Evolutionary conservation across 2,113 vertebrate genomes (phyloP), one percentile per base, ranked within the genome.

Genomic region (Cercopithecus mona): DNA sequence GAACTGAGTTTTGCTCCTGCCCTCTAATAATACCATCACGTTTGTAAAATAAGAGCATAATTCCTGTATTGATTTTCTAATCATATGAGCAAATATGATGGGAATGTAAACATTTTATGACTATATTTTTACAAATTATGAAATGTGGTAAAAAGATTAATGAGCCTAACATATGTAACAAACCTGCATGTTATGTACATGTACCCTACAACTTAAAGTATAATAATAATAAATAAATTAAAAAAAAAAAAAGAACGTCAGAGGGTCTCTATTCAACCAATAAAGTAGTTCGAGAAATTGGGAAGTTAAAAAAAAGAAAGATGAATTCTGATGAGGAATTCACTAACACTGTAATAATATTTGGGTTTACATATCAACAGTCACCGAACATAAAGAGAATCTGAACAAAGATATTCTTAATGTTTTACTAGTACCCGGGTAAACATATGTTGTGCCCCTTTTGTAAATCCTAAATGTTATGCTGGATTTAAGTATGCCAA

Each of bases 101-200:
- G 0, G 7, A 2, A 17, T 38, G 40, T 38, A 75, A 95, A 66
- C 27, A 96, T 88, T 61, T 38, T 82, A 48, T 70, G 68, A 57
- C 10, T 83, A 50, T 68, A 84, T 76, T 88, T 92, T 93, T 43
- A 86, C 12, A 80, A 93, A 59, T 20, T 66, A 20, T 57, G 5
- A 92, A 94, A 75, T 59, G 73, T 30, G 12, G 12, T 97, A 43
- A n/a, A 76, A 91, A 94, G 30, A 94, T 75, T 73, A 83, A 93
- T 97, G 8, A 91, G 10, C 8, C 43, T 87, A n/a, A n/a, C n/a
- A n/a, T n/a, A n/a, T n/a, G n/a, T n/a, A n/a, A n/a, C n/a, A n/a
- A n/a, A n/a, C n/a, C n/a, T n/a, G n/a, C n/a, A n/a, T n/a, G n/a
- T n/a, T n/a, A n/a, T n/a, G n/a, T n/a, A n/a, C n/a, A n/a, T n/a